Percentiles rank a stretch among this genome's conserved stretches.
These are phyloP conservation scores for Trilocha varians DNA, from an alignment of 2,888 invertebrate genomes.

Conservation along the genomic window DNA sequence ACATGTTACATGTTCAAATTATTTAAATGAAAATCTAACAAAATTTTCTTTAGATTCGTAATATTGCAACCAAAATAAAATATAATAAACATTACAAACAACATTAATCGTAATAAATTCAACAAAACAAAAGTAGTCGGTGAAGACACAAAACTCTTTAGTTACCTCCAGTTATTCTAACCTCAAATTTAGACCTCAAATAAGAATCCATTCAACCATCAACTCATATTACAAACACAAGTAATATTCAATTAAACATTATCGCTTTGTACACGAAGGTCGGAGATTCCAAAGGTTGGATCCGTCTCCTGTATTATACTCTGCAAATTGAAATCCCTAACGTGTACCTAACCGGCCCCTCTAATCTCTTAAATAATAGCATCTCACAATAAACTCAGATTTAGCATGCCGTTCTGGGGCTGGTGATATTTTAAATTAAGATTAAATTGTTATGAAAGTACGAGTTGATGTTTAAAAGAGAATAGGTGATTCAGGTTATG, in stretches of 20 bases:
- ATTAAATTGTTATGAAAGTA: neutral
- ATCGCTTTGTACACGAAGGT: neutral
- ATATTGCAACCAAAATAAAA: too few relatives aligned
- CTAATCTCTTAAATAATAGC: conserved; percentile 54
- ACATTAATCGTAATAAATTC: too few relatives aligned
- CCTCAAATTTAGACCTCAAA: neutral
- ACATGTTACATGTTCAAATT: too few relatives aligned
- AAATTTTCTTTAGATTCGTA: too few relatives aligned
- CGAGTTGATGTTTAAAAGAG: neutral
- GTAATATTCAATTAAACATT: neutral
- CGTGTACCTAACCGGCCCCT: conserved; percentile 25
- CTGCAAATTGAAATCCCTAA: conserved; percentile 50
- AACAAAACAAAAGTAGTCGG: too few relatives aligned
- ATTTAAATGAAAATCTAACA: too few relatives aligned
- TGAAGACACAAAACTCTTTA: too few relatives aligned
- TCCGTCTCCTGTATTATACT: conserved; percentile 30
- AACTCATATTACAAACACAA: neutral
- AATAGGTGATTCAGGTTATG: neutral
- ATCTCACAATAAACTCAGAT: conserved; percentile 53
- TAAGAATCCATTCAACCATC: neutral
- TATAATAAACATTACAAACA: too few relatives aligned
- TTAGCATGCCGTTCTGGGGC: conserved; percentile 46
- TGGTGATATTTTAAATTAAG: conserved; percentile 34
- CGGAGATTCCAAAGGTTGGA: conserved; percentile 15
- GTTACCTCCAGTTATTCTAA: too few relatives aligned